These are phyloP conservation scores for Eupeodes luniger DNA, from an alignment of 2,888 invertebrate species.

Conservation along the genomic window DNA sequence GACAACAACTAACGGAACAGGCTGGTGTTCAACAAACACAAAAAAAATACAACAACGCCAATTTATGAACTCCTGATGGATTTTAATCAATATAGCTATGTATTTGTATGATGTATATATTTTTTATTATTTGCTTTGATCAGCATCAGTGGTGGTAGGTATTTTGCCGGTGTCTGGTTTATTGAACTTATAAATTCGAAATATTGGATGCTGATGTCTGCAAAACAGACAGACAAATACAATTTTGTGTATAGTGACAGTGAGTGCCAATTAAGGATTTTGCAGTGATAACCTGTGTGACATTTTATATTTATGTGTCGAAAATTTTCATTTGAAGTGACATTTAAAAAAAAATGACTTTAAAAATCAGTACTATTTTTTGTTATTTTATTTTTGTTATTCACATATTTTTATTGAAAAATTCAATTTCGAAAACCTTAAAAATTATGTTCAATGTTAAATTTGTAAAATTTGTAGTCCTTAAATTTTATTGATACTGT, in stretches of 20 bases:
- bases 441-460: no score
- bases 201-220: constrained; percentile 46
- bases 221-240: constrained; percentile 1
- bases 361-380: no score
- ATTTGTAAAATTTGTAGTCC: no score
- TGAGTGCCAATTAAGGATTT: constrained; percentile 26
- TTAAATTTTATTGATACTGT: no score
- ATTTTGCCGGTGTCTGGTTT: constrained; percentile 66
- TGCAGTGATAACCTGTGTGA: not conserved
- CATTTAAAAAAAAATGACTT: no score
- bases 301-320: not conserved
- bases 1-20: constrained; percentile 22
- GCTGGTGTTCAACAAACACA: not conserved
- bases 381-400: no score
- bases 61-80: constrained; percentile 64
- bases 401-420: no score
- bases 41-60: constrained; percentile 39
- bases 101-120: no score
- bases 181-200: constrained; percentile 64
- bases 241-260: not conserved
- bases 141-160: not conserved
- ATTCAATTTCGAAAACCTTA: no score
- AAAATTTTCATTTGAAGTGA: no score
- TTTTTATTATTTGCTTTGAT: constrained; percentile 32
- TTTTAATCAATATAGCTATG: constrained; percentile 51